A percentile compares a stretch with the other conserved stretches of the same genome.
Conservation (phyloP, 2,888 invertebrate genomes). For the Caenorhabditis sp. region DNA sequence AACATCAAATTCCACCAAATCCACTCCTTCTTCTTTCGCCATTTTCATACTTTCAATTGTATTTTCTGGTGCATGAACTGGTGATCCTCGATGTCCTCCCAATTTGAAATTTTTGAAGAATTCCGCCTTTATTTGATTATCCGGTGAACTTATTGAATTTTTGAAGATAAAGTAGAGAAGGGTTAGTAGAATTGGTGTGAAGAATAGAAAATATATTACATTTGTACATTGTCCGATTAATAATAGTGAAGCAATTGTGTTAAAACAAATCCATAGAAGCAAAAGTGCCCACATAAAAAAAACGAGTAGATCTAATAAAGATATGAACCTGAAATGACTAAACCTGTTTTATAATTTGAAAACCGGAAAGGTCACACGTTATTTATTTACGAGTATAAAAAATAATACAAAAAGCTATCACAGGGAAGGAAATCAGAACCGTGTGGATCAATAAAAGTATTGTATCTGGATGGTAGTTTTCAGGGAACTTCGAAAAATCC, state of each 20-base stretch:
- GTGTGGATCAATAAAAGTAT: neutral
- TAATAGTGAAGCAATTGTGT: slow-evolving; percentile 12
- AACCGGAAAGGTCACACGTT: neutral
- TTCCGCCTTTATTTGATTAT: slow-evolving; percentile 9
- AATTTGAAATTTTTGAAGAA: slow-evolving; percentile 43
- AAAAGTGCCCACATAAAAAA: slow-evolving; percentile 35
- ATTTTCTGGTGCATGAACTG: slow-evolving; percentile 46
- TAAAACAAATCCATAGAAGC: slow-evolving; percentile 21
- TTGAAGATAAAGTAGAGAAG: slow-evolving; percentile 25
- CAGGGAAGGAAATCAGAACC: neutral
- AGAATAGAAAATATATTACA: slow-evolving; percentile 28
- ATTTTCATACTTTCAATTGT: slow-evolving; percentile 32
- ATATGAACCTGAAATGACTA: neutral
- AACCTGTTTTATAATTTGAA: neutral
- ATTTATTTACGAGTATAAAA: neutral
- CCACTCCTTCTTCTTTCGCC: slow-evolving; percentile 42
- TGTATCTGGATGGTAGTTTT: slow-evolving; percentile 16
- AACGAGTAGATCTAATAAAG: neutral
- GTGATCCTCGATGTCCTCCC: slow-evolving; percentile 56
- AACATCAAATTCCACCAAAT: slow-evolving; percentile 53
- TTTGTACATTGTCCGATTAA: slow-evolving; percentile 26
- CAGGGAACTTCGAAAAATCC: slow-evolving; percentile 23
- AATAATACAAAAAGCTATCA: neutral
- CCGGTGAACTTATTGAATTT: slow-evolving; percentile 4
- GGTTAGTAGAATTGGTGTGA: slow-evolving; percentile 21